Conservation (phyloP, 2,888 invertebrate genomes). For the Dolichopus griseipennis region DNA sequence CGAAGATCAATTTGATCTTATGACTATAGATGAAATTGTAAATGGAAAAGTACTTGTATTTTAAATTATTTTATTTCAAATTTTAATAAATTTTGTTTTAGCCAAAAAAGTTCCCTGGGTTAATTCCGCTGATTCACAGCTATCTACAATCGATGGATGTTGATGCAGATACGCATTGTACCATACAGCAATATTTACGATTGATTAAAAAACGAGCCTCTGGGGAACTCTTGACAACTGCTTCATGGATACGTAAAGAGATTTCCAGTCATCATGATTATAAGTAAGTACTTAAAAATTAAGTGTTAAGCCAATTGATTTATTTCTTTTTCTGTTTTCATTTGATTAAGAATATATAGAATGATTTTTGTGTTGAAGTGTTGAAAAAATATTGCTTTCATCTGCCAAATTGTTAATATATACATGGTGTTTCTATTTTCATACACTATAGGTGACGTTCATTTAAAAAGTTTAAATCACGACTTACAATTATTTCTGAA, state of each 20-base stretch:
- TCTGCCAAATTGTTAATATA: no score
- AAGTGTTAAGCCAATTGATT: no score
- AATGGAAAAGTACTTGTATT: slow-evolving; percentile 60
- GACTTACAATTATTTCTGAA: no score
- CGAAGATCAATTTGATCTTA: slow-evolving; percentile 56
- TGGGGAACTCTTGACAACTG: slow-evolving; percentile 87
- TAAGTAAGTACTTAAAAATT: slow-evolving; percentile 51
- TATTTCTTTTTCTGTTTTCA: no score
- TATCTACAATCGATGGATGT: slow-evolving; percentile 94
- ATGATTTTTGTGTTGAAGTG: no score
- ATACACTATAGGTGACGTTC: no score
- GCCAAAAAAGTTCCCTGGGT: slow-evolving; percentile 85
- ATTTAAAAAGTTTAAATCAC: no score
- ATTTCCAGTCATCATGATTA: slow-evolving; percentile 82
- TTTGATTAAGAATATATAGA: no score
- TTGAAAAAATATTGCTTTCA: no score
- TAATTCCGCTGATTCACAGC: slow-evolving; percentile 87
- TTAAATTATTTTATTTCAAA: background rate
- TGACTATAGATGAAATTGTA: slow-evolving; percentile 94
- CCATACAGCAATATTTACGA: slow-evolving; percentile 90
- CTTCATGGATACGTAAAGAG: slow-evolving; percentile 88
- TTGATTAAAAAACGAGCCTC: slow-evolving; percentile 80
- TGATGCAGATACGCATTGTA: slow-evolving; percentile 96
- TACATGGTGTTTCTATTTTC: no score
- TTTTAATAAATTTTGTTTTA: slow-evolving; percentile 16